phyloP scores from a whole-genome alignment of 2,888 invertebrate genomes.

The Amiota communis region DNA sequence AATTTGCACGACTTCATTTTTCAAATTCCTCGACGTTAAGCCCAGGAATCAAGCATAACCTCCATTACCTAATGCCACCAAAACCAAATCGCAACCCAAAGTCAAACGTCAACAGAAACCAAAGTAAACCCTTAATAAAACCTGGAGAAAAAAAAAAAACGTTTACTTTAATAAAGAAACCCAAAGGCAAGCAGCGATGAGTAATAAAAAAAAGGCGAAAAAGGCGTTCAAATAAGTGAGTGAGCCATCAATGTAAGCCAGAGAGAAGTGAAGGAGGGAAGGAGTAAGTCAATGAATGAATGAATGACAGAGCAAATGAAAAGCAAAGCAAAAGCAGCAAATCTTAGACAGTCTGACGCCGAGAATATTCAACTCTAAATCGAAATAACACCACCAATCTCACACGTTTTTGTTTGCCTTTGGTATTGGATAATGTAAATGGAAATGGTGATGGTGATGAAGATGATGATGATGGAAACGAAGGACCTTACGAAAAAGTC shows the following conservation, averaged over 20 bases:
- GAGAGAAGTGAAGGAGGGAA: background rate
- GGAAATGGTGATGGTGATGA: background rate
- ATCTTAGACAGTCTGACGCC: conserved; percentile 11
- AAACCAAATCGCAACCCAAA: background rate
- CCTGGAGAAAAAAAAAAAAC: too few relatives aligned
- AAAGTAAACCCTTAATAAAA: background rate
- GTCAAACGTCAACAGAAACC: background rate
- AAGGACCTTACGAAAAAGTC: conserved; percentile 51
- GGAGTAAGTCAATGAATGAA: background rate
- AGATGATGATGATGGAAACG: background rate
- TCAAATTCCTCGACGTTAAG: conserved; percentile 50
- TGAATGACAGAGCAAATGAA: background rate
- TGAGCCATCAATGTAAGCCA: background rate
- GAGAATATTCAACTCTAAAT: background rate
- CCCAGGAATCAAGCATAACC: conserved; percentile 15
- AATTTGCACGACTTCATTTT: conserved; percentile 60
- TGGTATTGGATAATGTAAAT: background rate
- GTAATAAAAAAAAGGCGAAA: background rate
- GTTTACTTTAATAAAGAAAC: conserved; percentile 7
- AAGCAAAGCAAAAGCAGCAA: background rate
- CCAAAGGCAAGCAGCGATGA: conserved; percentile 2
- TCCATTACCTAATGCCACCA: conserved; percentile 9
- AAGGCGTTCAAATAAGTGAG: background rate
- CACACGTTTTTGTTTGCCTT: background rate
- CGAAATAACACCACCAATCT: background rate